Evolutionary conservation across 1,140 invertebrate species (phyloP).

Genomic region (Aradophagus sp.): DNA sequence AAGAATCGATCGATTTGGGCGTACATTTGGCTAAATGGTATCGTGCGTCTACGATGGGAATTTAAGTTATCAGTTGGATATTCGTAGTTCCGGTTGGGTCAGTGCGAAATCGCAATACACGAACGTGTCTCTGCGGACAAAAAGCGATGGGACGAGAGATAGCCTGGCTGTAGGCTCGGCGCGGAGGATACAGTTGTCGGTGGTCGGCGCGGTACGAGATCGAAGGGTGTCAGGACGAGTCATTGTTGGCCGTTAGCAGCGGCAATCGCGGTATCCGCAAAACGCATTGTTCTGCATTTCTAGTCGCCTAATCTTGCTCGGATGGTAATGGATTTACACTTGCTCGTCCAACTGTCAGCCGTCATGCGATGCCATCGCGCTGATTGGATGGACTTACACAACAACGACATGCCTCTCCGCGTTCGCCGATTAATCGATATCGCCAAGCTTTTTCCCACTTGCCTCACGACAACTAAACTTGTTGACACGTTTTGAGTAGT

Average conservation of each 20-base stretch:
- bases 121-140: slow-evolving; percentile 55
- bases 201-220: slow-evolving; percentile 38
- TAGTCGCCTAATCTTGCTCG: slow-evolving; percentile 49
- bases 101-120: slow-evolving; percentile 55
- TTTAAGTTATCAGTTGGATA: slow-evolving; percentile 46
- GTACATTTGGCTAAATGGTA: slow-evolving; percentile 31
- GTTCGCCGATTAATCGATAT: slow-evolving; percentile 11
- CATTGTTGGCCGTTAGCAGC: slow-evolving; percentile 48
- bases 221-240: slow-evolving; percentile 34
- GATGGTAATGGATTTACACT: slow-evolving; percentile 32
- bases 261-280: slow-evolving; percentile 55
- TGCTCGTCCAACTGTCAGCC: slow-evolving; percentile 18
- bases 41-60: slow-evolving; percentile 24
- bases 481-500: no score
- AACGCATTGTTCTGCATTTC: slow-evolving; percentile 55
- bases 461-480: no score
- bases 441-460: no score
- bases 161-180: slow-evolving; percentile 57
- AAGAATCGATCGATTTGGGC: no score
- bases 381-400: slow-evolving; percentile 35
- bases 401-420: slow-evolving; percentile 8
- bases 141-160: slow-evolving; percentile 60
- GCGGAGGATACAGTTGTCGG: slow-evolving; percentile 66
- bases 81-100: slow-evolving; percentile 51
- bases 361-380: slow-evolving; percentile 45